Base-by-base conservation (phyloP, 2,797 vertebrate species). In the Phoebastria nigripes region DNA sequence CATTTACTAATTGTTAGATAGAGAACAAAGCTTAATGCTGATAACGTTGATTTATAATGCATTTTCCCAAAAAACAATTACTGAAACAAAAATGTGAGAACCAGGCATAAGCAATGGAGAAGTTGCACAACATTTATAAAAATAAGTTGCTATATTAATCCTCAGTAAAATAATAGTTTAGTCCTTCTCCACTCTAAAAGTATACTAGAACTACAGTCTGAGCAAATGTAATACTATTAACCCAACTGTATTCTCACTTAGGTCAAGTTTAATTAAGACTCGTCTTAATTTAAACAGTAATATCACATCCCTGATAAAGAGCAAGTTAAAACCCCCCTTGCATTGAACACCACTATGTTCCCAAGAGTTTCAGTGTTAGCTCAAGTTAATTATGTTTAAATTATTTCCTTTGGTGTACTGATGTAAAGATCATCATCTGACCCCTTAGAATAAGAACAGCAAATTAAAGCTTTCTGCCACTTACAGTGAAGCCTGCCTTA, bases 381-480 rank as follows among this genome's bases (percentile, higher is more conserved):
- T 89, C 84, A 47, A 87, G 67, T 70, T 96, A 95, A 95, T 94
- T 67, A 86, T 14, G 52, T 89, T 92, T 71, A 83, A 96, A 74
- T 67, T 71, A 73, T 90, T 90, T 90, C 65, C 52, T 90, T 82
- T 56, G 44, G 15, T 56, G 35, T 76, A 59, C 29, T 5, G 16
- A 31, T 76, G 66, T 35, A 79, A 94, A 80, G 87, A 62, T 73
- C 67, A 76, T 54, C 63, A 26, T 73, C 63, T 85, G 89, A 92
- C 71, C 69, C 46, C 46, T 39, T 15, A 46, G 42, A 91, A 35
- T 5, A 69, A 51, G 35, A 31, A 35, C 47, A 74, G n/a, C 0
- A 2, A 87, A 81, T 89, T 33, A 78, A 71, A 87, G 33, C n/a
- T 72, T 72, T 65, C 58, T 67, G 49, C 54, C n/a, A 8, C 35